Conservation (phyloP, 2,888 invertebrate genomes). For the Torymus auratus region DNA sequence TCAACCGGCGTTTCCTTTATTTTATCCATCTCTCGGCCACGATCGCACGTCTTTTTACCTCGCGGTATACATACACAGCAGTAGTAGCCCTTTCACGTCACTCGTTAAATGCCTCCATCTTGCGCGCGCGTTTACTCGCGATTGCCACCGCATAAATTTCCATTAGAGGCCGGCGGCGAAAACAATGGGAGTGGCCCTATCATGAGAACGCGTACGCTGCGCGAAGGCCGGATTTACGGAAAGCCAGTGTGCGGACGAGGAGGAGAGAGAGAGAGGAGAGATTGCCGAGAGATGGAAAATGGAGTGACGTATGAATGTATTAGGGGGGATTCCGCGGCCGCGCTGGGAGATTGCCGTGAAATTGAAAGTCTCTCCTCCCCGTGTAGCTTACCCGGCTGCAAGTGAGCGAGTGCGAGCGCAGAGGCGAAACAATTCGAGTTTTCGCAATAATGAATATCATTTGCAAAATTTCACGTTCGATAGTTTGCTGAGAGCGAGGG, state of each 20-base stretch:
- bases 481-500: not conserved
- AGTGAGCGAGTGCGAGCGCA: not conserved
- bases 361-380: conserved; percentile 50
- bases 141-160: conserved; percentile 66
- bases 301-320: conserved; percentile 59
- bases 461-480: conserved; percentile 56
- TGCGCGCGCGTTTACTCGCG: conserved; percentile 48
- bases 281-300: conserved; percentile 58
- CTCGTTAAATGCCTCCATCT: conserved; percentile 65
- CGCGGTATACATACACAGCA: conserved; percentile 4
- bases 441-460: conserved; percentile 56
- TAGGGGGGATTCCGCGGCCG: conserved; percentile 35
- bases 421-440: conserved; percentile 53
- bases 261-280: conserved; percentile 28
- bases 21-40: conserved; percentile 8
- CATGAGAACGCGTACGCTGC: conserved; percentile 55
- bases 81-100: conserved; percentile 60
- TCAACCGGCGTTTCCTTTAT: conserved; percentile 4
- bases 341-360: conserved; percentile 52
- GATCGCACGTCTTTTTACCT: not conserved
- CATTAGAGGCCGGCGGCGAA: conserved; percentile 62
- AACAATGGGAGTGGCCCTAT: conserved; percentile 65
- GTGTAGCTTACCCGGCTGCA: too few relatives aligned
- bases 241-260: conserved; percentile 23
- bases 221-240: conserved; percentile 55